phyloP scores from a whole-genome alignment of 35 echinoderm and acorn worm species.

The Amphiura filiformis region DNA sequence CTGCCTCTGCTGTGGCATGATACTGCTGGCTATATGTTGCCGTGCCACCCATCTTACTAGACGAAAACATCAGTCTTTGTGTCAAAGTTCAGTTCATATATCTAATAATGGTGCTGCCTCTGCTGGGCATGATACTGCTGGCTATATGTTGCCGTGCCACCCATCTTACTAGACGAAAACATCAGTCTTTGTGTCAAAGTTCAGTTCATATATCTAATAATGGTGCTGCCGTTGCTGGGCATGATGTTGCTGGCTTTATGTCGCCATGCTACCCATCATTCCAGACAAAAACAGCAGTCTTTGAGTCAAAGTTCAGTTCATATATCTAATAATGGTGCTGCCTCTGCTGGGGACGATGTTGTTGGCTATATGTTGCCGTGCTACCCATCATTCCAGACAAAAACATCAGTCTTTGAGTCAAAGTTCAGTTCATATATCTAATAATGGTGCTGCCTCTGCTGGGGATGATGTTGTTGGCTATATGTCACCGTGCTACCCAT shows the following conservation, averaged over 20 bases:
- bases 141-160: background rate
- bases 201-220: conserved; percentile 28
- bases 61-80: background rate
- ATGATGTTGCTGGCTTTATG: conserved; percentile 59
- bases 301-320: background rate
- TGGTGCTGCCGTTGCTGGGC: conserved; percentile 70
- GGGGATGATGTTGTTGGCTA: conserved; percentile 60
- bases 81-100: background rate
- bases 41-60: background rate
- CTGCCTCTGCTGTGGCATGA: background rate
- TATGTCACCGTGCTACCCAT: conserved; percentile 32
- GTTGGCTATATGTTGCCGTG: background rate
- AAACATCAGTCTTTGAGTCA: background rate
- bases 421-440: conserved; percentile 10
- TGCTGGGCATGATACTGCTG: background rate
- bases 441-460: conserved; percentile 69
- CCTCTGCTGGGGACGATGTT: background rate
- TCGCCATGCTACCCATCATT: conserved; percentile 19
- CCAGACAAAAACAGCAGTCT: background rate
- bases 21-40: background rate
- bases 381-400: background rate
- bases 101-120: background rate
- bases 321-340: background rate
- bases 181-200: background rate
- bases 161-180: background rate